Base-by-base conservation (phyloP, 92 coral and sea anemone genomes). In the Diadumene lineata region DNA sequence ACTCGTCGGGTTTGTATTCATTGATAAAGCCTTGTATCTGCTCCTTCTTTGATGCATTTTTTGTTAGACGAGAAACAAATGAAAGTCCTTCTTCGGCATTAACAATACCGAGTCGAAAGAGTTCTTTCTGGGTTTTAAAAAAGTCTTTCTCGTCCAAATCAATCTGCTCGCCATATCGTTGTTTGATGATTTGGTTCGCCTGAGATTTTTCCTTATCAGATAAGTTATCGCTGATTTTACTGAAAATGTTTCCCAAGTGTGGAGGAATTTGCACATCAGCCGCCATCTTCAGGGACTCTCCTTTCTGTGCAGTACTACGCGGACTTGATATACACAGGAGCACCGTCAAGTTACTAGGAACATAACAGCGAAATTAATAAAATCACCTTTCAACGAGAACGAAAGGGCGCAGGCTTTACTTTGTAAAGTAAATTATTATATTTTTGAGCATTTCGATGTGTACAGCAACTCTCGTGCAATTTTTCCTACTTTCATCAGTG, bases 1-100 rank as follows among this genome's bases (percentile, higher is more conserved):
- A 38, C 51, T 63, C 34, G 16, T 51, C 38, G 17, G 86, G 80
- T 27, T 60, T 75, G 43, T 69, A 57, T 17, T 74, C 50, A 0
- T 67, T 50, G 25, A 87, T 66, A 7, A 50, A 27, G 1, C 64
- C 18, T 61, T 63, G 70, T 31, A 88, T 85, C 60, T 68, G 19
- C 21, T 81, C 33, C 10, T 51, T 23, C 9, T 60, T 60, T 19
- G 64, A 50, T 28, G 89, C 68, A 68, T 73, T 81, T 72, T 64
- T n/a, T 0, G 93, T 89, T 11, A 87, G 57, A 17, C 50, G 32
- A 0, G 66, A 57, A 7, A 72, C 13, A 7, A 72, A 13, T 33
- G 77, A 56, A 8, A 22, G 23, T 11, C 43, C 77, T 10, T 72
- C 34, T 19, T 32, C 48, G 7, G 48, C 48, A 38, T 38, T 61